Base-by-base conservation (phyloP, 2,797 vertebrate species). In the Denticeps clupeoides region DNA sequence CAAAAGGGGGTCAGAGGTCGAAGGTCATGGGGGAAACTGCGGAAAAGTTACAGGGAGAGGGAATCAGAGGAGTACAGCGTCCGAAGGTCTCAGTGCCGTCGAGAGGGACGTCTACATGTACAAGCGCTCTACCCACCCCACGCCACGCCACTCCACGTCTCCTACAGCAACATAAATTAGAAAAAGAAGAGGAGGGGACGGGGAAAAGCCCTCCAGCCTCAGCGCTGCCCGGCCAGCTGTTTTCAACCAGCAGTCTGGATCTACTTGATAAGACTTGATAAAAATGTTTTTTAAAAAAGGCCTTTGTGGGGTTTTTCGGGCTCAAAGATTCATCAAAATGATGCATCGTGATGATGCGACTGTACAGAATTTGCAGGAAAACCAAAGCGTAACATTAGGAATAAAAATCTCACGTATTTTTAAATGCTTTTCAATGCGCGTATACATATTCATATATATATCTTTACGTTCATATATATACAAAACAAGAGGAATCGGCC, bases 391-490 rank as follows among this genome's bases (percentile, higher is more conserved):
- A 53, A 41, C 56, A 45, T 29, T 13, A 27, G 41, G 27, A 32
- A 43, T 50, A 58, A 76, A 64, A 65, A 66, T 68, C 73, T 75
- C 72, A 68, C 70, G 75, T 73, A 73, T 69, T 73, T 73, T 63
- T 67, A 75, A 71, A 31, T 52, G 52, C 31, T 57, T 72, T 70
- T 73, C 51, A 61, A 69, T 49, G 72, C 73, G 38, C 38, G 15
- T 18, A 33, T 38, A 3, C 38, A 35, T 38, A 11, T 29, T 11
- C n/a, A 28, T 29, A 23, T 38, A 33, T 41, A n/a, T 33, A 12
- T 47, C 72, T 73, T 77, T 73, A 81, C 69, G 72, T 67, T 47
- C 59, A 75, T 62, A 55, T 84, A 81, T 86, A 72, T 84, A 83
- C 80, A 83, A 58, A 41, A 67, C 55, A 56, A 42, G 58, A 67